Conservation (phyloP, 2,797 vertebrate genomes). For the Atherinosoma microstoma region DNA sequence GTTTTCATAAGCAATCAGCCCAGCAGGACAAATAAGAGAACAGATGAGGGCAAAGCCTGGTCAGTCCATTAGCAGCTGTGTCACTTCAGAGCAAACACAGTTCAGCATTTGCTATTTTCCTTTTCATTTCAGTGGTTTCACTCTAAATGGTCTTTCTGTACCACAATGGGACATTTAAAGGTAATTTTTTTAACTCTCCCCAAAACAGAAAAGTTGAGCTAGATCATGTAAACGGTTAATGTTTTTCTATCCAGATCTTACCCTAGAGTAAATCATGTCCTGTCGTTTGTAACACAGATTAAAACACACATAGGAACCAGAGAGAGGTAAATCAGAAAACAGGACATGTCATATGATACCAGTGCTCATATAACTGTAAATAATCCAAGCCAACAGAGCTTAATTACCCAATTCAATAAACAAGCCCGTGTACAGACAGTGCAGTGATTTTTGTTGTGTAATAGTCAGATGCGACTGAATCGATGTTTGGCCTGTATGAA, state of each 20-base stretch:
- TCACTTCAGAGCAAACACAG: slow-evolving; percentile 15
- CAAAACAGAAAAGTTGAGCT: background rate
- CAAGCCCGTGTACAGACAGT: background rate
- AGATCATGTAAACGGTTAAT: background rate
- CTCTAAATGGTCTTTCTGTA: background rate
- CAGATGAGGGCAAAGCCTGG: background rate
- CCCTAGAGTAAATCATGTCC: background rate
- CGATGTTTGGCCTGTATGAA: slow-evolving; percentile 17
- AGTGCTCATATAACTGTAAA: background rate
- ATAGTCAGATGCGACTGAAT: slow-evolving; percentile 1
- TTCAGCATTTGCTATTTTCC: background rate
- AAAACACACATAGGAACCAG: background rate
- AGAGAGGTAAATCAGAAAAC: background rate
- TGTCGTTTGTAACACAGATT: background rate
- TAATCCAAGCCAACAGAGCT: background rate
- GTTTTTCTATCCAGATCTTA: background rate
- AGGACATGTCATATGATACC: background rate
- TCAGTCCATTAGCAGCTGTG: slow-evolving; percentile 25
- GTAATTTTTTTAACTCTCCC: background rate
- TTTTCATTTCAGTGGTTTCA: background rate
- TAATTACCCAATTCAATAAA: background rate
- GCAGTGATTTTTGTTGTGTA: slow-evolving; percentile 15
- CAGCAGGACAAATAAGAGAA: slow-evolving; percentile 7
- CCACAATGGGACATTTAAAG: slow-evolving; percentile 4
- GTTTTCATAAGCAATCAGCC: background rate